phyloP scores from a whole-genome alignment of 2,888 invertebrate genomes.

The Liposcelis brunnea region DNA sequence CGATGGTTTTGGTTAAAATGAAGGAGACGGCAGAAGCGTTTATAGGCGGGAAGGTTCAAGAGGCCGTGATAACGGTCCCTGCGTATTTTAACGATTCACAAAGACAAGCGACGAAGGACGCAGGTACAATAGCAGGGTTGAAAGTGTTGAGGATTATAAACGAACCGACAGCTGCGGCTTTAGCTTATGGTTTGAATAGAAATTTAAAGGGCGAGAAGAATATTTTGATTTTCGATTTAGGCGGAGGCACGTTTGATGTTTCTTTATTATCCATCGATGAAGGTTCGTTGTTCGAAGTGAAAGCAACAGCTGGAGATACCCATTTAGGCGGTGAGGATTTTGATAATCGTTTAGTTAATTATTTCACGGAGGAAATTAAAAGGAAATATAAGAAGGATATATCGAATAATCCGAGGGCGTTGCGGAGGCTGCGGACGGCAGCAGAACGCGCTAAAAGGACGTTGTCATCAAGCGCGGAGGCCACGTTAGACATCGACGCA shows the following conservation, averaged over 20 bases:
- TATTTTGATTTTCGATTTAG: constrained; percentile 39
- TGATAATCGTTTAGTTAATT: too few relatives aligned
- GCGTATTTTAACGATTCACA: constrained; percentile 52
- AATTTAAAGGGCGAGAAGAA: too few relatives aligned
- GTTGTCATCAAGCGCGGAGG: too few relatives aligned
- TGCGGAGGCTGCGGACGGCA: too few relatives aligned
- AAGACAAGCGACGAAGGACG: constrained; percentile 47
- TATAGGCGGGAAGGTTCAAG: constrained; percentile 28
- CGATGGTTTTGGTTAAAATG: constrained; percentile 42
- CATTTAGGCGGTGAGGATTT: too few relatives aligned
- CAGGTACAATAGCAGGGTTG: constrained; percentile 44
- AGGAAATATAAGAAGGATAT: too few relatives aligned
- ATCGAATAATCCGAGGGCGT: too few relatives aligned
- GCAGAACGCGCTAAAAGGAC: too few relatives aligned
- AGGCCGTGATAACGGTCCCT: constrained; percentile 49
- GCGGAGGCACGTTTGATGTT: constrained; percentile 30
- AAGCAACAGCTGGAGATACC: too few relatives aligned
- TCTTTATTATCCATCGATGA: too few relatives aligned
- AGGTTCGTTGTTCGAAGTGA: too few relatives aligned
- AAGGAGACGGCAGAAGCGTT: constrained; percentile 52
- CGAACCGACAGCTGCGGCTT: constrained; percentile 39
- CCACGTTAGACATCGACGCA: constrained; percentile 47
- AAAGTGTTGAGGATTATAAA: constrained; percentile 44
- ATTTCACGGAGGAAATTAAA: too few relatives aligned
- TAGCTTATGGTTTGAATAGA: constrained; percentile 38